These are phyloP conservation scores for Ornithoptera alexandrae DNA, from an alignment of 2,888 invertebrate species.

Conservation along the genomic window DNA sequence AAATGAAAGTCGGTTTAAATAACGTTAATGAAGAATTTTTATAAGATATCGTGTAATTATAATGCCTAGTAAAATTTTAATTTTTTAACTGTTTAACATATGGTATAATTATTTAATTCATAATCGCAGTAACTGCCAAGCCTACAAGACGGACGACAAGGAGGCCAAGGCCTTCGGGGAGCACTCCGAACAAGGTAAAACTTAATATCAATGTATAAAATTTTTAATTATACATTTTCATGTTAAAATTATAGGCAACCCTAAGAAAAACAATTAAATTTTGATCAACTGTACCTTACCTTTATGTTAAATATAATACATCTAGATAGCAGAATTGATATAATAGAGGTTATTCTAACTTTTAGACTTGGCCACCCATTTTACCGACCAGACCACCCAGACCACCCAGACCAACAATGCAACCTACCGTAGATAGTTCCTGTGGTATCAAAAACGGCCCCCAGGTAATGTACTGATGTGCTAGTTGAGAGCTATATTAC, in stretches of 20 bases:
- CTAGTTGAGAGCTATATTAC: no score
- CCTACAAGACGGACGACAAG: slow-evolving; percentile 38
- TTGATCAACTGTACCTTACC: no score
- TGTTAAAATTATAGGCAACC: no score
- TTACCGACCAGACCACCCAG: slow-evolving; percentile 73
- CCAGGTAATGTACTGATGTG: slow-evolving; percentile 57
- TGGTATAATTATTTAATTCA: slow-evolving; percentile 1
- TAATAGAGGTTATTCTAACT: slow-evolving; percentile 18
- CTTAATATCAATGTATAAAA: slow-evolving; percentile 1
- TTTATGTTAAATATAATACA: no score
- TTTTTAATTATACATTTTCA: no score
- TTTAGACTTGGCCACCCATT: slow-evolving; percentile 75
- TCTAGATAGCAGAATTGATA: no score
- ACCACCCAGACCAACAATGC: slow-evolving; percentile 54
- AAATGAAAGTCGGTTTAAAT: no score
- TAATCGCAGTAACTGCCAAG: slow-evolving; percentile 50
- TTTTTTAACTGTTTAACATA: no score
- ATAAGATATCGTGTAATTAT: no score
- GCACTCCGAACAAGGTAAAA: slow-evolving; percentile 67
- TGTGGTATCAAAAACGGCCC: slow-evolving; percentile 91
- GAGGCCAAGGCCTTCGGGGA: slow-evolving; percentile 81
- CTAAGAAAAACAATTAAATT: no score
- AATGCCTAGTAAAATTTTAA: no score
- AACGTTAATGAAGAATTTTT: no score
- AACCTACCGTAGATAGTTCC: slow-evolving; percentile 61